Percentiles rank a stretch among this genome's conserved stretches.
phyloP scores from a whole-genome alignment of 1,140 invertebrate species.

The Cydia splendana region DNA sequence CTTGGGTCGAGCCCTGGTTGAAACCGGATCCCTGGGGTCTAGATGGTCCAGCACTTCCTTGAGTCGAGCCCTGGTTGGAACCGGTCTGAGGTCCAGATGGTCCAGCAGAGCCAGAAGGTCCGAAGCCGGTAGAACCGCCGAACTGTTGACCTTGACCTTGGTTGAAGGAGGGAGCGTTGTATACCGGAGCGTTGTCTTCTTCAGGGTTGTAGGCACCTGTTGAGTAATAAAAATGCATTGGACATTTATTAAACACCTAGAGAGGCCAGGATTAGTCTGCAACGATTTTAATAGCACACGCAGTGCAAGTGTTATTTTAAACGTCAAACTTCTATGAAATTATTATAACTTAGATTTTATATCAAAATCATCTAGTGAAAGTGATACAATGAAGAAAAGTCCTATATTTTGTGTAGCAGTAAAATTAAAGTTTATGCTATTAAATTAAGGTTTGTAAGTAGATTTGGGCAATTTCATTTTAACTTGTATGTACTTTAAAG shows the following conservation, averaged over 20 bases:
- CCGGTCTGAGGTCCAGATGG: not conserved
- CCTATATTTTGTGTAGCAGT: too few relatives aligned
- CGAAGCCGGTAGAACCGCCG: conserved; percentile 14
- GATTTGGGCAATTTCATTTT: too few relatives aligned
- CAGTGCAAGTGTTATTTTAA: too few relatives aligned
- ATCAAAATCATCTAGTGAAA: too few relatives aligned
- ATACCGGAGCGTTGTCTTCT: conserved; percentile 50
- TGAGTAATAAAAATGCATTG: conserved; percentile 34
- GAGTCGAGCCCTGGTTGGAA: conserved; percentile 12
- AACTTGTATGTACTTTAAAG: too few relatives aligned
- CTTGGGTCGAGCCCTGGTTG: conserved; percentile 26
- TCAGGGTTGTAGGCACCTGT: conserved; percentile 67
- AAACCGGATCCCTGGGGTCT: conserved; percentile 8
- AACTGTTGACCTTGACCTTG: not conserved
- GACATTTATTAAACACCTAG: not conserved
- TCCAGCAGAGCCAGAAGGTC: conserved; percentile 9
- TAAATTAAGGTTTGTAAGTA: too few relatives aligned
- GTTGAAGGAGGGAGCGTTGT: conserved; percentile 16
- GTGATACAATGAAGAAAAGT: too few relatives aligned
- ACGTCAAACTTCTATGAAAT: too few relatives aligned
- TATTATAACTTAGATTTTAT: too few relatives aligned
- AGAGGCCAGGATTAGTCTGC: too few relatives aligned
- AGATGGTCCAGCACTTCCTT: conserved; percentile 8
- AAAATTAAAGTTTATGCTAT: too few relatives aligned
- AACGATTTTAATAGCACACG: too few relatives aligned